Evolutionary conservation across 2,888 invertebrate genomes (phyloP), one percentile per base, ranked within the genome.

Genomic region (Hipparchia sbordonii): DNA sequence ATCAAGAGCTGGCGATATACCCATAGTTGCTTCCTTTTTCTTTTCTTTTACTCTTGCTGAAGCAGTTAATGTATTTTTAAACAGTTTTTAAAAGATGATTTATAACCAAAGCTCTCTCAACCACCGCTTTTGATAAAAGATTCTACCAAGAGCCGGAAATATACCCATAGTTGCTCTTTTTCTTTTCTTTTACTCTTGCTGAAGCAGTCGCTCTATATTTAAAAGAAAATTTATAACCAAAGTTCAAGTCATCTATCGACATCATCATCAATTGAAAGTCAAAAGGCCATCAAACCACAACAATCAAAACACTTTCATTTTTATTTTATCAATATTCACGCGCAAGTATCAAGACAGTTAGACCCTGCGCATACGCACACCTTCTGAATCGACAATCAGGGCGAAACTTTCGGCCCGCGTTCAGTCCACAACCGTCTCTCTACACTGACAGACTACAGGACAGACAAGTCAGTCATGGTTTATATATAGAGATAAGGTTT

Each of bases 381-480:
- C 84, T 82, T 76, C 82, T 80, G 91, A 89, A 90, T 90, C 78
- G 84, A 84, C 86, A 89, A 89, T 83, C 85, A 79, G 82, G 79
- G 82, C 84, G 80, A 83, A 80, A 87, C 88, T 90, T 90, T 89
- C 87, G 85, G 86, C 75, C 81, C 79, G 75, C 82, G 82, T 84
- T 85, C 91, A 93, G 93, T 93, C 91, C 90, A 88, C 88, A 85
- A 88, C 89, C 89, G 92, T 91, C 92, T 89, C 82, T 87, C 88
- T 80, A 79, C 76, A 80, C 82, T 81, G 88, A 88, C 90, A 90
- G 92, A 89, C 93, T 89, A 85, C 81, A 86, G 88, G 91, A 88
- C 89, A 82, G 33, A 46, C 62, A 61, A 59, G 59, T 23, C 63
- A 65, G 85, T 81, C 79, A 87, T 89, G 82, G 77, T 81, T 80